Base-by-base conservation (phyloP, 1,140 invertebrate genomes). In the Nylanderia fulva region DNA sequence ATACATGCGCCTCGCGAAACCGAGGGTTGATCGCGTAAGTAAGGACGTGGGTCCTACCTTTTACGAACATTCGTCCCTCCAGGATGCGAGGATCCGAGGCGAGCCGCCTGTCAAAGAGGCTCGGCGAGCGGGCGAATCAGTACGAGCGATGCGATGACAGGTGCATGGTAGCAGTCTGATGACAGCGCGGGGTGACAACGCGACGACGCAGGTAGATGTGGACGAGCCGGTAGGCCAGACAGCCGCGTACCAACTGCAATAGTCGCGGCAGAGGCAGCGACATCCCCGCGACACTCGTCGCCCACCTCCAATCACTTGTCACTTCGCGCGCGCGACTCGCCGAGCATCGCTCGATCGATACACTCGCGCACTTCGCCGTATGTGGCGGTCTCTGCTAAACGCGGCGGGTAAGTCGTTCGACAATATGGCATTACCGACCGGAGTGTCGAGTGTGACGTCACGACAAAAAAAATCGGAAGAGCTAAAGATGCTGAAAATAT, bases 161-260 rank as follows among this genome's bases (percentile, higher is more conserved):
- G 45, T 18, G 15, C 71, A 75, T 84, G 36, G 27, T 60, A 18
- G 13, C 15, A 56, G 74, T 48, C 3, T 75, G 75, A 75, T 42
- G 39, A 39, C 52, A 42, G 18, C 52, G 42, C 54, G 68, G 69
- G 24, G 52, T 15, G 48, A 88, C 66, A 48, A 45, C 45, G 27
- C 39, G 82, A 87, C 80, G 56, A 76, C 42, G 42, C 21, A 36
- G 48, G 7, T n/a, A 27, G 52, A 89, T 13, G 13, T 13, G 15
- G 58, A 84, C 86, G 77, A 88, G 86, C 79, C 85, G 86, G n/a
- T 76, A 85, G 79, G 75, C 88, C 87, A 83, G 75, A 87, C 87
- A 83, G 85, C 75, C 87, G 85, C 86, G 88, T 84, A 90, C 77
- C 79, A 68, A 88, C 88, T 88, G 85, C 87, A 76, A 86, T 80